Base-by-base conservation (phyloP, 2,888 invertebrate genomes). In the Athalia rosae region DNA sequence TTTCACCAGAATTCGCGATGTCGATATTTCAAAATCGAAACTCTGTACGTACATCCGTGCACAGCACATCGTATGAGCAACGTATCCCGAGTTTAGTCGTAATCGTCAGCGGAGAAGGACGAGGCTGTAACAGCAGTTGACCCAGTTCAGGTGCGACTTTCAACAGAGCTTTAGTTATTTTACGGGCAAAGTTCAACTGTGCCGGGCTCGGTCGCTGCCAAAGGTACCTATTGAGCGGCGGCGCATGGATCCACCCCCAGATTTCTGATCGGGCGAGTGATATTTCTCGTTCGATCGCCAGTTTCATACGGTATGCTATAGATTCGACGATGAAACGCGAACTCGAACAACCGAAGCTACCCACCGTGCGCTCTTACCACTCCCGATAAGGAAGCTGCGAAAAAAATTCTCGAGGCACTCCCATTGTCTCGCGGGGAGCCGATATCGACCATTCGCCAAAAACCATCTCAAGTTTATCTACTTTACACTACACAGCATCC, bases 141-240 rank as follows among this genome's bases (percentile, higher is more conserved):
- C 71, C 71, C 71, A 71, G 71, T 71, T 71, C 45, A 58, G 71
- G 71, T 15, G 71, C 71, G 56, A 71, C 71, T 71, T 71, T 71
- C 71, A 45, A 71, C 56, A 71, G 28, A 71, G 58, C 56, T 59
- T 59, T 45, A 45, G 71, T 47, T 71, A 58, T 59, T 71, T 71
- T 59, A 59, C 50, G 43, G 58, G 59, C 8, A 58, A 71, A 71
- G 71, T 71, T 71, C 11, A 56, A 69, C 71, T 13, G 71, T 13
- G 28, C 62, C n/a, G 67, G 67, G 11, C 48, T 43, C 71, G 56
- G 9, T 64, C 64, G 9, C 47, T 13, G 8, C 67, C 53, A 41
- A 3, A 53, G 48, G 45, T 6, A 43, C 62, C 62, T 28, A 28
- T 28, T 28, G 28, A 62, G n/a, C 28, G 62, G 47, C 11, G 47